Evolutionary conservation across 2,797 vertebrate genomes (phyloP).

Genomic region (Silurus lanzhouensis): DNA sequence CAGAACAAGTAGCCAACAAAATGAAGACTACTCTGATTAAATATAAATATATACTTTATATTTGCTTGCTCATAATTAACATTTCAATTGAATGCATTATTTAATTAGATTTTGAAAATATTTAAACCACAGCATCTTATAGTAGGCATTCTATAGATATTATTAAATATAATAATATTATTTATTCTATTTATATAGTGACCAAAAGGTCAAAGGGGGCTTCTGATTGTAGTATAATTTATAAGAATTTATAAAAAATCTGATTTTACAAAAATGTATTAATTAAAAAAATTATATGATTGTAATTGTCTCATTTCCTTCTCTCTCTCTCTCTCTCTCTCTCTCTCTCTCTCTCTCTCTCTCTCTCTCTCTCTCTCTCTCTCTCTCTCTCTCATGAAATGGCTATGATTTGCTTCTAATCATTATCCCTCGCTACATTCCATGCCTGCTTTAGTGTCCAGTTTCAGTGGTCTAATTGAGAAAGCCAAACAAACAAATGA

Average conservation of each 20-base stretch:
- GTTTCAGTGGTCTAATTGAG: constrained; percentile 1
- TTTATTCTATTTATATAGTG: background rate
- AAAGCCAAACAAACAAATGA: constrained; percentile 43
- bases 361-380: background rate
- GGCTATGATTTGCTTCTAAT: constrained; percentile 34
- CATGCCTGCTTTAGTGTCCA: constrained; percentile 3
- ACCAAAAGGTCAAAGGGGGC: background rate
- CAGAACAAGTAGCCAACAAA: background rate
- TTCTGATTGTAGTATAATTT: background rate
- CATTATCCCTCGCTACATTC: constrained; percentile 22
- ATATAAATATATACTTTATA: too few relatives aligned
- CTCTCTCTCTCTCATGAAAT: background rate
- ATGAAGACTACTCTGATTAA: background rate
- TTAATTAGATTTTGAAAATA: background rate
- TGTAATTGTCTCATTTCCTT: background rate
- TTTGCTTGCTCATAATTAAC: too few relatives aligned
- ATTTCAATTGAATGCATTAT: background rate
- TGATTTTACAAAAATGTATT: background rate
- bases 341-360: background rate
- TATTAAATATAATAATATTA: background rate
- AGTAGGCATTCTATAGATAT: background rate
- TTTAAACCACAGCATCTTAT: background rate
- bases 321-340: too few relatives aligned
- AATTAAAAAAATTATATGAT: background rate
- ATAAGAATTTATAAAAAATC: background rate